Conservation (phyloP, 1,140 invertebrate species). For the Mylabris phalerata region DNA sequence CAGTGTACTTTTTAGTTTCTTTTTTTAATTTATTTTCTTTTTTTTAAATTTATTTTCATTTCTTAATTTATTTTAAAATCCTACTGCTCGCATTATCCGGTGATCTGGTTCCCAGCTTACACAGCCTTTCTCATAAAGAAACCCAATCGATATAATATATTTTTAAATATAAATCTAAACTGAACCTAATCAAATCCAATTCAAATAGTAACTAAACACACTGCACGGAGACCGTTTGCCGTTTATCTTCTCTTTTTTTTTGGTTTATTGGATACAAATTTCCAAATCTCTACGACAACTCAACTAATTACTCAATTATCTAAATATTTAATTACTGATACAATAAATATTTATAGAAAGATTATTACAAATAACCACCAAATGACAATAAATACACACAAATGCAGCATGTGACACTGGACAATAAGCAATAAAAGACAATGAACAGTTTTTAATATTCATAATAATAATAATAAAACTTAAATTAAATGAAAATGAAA, state of each 20-base stretch:
- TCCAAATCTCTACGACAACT: constrained; percentile 32
- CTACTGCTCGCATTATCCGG: constrained; percentile 32
- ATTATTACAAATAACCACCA: constrained; percentile 40
- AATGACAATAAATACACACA: constrained; percentile 44
- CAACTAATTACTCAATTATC: constrained; percentile 36
- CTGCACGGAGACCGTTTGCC: constrained; percentile 22
- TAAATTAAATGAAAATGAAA: constrained; percentile 25
- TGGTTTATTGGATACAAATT: constrained; percentile 6
- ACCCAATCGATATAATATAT: constrained; percentile 14
- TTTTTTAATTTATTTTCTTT: background rate
- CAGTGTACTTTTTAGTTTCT: constrained; percentile 28
- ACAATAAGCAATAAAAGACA: constrained; percentile 43
- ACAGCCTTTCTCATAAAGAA: constrained; percentile 29
- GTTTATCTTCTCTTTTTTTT: background rate
- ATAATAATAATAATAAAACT: constrained; percentile 29
- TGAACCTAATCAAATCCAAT: constrained; percentile 34
- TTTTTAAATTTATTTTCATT: background rate
- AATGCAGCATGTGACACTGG: constrained; percentile 43
- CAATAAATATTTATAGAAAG: constrained; percentile 39
- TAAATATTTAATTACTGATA: constrained; percentile 36
- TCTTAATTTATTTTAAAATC: constrained; percentile 1
- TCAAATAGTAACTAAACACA: constrained; percentile 25
- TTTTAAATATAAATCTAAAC: constrained; percentile 20
- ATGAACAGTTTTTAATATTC: constrained; percentile 34
- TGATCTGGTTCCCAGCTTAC: constrained; percentile 37